phyloP scores from a whole-genome alignment of 2,113 vertebrate genomes.

The Archilochus colubris region DNA sequence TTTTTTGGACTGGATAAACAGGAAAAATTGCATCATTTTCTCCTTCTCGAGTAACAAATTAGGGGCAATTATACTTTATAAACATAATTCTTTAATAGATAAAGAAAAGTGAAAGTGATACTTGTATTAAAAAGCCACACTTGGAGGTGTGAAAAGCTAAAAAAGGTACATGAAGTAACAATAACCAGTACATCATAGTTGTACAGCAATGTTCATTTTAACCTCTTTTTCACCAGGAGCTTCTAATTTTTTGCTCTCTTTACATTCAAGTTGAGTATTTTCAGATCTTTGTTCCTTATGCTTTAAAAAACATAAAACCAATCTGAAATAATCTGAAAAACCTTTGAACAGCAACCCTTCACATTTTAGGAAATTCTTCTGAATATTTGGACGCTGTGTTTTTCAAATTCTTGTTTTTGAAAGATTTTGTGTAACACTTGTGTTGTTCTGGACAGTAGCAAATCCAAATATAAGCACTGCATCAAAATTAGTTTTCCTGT shows the following conservation, averaged over 20 bases:
- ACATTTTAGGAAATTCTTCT: neutral
- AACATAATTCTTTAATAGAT: neutral
- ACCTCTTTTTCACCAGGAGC: neutral
- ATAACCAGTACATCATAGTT: neutral
- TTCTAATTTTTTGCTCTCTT: neutral
- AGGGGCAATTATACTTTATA: slow-evolving; percentile 15
- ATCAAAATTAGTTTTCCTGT: neutral
- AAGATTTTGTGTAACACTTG: neutral
- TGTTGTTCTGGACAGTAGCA: neutral
- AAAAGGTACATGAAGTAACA: neutral
- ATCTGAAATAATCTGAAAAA: neutral
- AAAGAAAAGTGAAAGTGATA: neutral
- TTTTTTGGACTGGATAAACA: slow-evolving; percentile 32
- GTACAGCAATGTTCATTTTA: neutral
- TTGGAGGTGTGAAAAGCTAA: neutral
- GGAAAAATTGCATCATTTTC: slow-evolving; percentile 33
- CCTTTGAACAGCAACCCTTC: neutral
- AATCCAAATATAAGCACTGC: neutral
- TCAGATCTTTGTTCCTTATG: neutral
- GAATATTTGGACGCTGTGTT: neutral
- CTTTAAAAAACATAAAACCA: neutral
- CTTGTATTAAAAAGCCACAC: neutral
- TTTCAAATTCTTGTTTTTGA: neutral
- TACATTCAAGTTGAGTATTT: neutral
- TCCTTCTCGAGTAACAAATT: slow-evolving; percentile 14